Base-by-base conservation (phyloP, 2,113 vertebrate species). In the Reinhardtius hippoglossoides region DNA sequence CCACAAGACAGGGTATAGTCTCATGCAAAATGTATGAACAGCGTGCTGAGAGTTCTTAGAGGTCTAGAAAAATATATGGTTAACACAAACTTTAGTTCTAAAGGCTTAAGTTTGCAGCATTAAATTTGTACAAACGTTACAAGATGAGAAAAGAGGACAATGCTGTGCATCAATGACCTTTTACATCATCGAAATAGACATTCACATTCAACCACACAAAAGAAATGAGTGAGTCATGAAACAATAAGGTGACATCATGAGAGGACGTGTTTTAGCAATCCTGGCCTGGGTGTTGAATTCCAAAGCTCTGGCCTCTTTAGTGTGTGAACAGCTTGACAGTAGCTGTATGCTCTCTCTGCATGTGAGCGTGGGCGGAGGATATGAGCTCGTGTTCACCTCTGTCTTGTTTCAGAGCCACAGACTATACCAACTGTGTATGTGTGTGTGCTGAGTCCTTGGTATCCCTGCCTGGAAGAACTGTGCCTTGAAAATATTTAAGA, bases 301-400 rank as follows among this genome's bases (percentile, higher is more conserved):
- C 55, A 74, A 57, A 62, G 44, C 37, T 62, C 40, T 23, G 23
- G 21, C 26, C 64, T 65, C 54, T 61, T 46, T 27, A 26, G 52
- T 35, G 67, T 72, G 70, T 63, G 55, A 81, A 67, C 35, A 74
- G 35, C 60, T 27, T 76, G 82, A 84, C 78, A 87, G 75, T 44
- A 37, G 71, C 63, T 66, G 50, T 74, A 68, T 60, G 71, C 57
- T 60, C 52, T 55, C 16, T 68, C 23, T 63, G 46, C 60, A 64
- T 44, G 2, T 23, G 70, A 23, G 54, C 5, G 54, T 57, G 67
- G 59, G 77, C 59, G 76, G 74, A 59, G 67, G 50, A 57, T 63
- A 71, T 56, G 14, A 80, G 73, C 50, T 65, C 13, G 37, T 63
- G 70, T 67, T 85, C 42, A 46, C 40, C 68, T 77, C 50, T 40